Conservation (phyloP, 2,797 vertebrate species). For the Nyctalus aviator region DNA sequence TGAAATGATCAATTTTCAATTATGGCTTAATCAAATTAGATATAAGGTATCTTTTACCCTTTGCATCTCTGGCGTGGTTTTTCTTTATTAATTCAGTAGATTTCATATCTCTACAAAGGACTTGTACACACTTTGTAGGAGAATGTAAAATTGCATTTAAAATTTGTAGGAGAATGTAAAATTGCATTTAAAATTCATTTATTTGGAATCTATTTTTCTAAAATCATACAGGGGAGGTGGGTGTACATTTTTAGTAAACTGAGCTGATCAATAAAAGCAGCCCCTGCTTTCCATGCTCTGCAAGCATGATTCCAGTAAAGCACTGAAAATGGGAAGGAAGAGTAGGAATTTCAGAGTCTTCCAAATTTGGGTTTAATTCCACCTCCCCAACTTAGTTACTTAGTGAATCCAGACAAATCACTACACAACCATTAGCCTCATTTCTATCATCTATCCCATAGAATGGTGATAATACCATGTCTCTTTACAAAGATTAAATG, state of each 20-base stretch:
- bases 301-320: not conserved
- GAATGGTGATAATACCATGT: not conserved
- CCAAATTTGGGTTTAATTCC: not conserved
- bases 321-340: not conserved
- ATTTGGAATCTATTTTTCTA: conserved; percentile 15
- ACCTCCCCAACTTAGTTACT: not conserved
- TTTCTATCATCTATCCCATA: not conserved
- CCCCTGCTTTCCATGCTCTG: not conserved
- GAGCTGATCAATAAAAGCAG: not conserved
- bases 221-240: not conserved
- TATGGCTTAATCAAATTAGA: not conserved
- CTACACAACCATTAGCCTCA: not conserved
- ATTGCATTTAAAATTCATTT: conserved; percentile 52
- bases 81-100: conserved; percentile 1
- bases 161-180: not conserved
- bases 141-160: conserved; percentile 9
- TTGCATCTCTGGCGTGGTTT: not conserved
- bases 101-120: conserved; percentile 1
- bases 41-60: not conserved
- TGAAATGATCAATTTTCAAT: conserved; percentile 9
- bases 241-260: not conserved
- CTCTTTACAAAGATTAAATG: not conserved
- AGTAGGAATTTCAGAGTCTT: not conserved
- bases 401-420: conserved; percentile 1
- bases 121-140: not conserved